Conservation (phyloP, 2,113 vertebrate species). For the Miniopterus natalensis region DNA sequence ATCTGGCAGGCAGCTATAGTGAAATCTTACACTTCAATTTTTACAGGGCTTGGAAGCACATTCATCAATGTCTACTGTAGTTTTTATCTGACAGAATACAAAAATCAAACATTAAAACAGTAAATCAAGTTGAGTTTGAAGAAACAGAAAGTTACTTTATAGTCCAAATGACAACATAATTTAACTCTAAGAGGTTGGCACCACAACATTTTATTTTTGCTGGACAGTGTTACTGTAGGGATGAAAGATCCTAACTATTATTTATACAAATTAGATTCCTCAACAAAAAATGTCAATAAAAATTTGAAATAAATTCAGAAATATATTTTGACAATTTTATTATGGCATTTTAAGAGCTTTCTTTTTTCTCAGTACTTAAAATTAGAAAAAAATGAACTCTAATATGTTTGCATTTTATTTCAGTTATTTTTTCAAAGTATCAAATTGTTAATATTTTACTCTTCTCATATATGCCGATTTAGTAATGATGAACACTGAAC, state of each 20-base stretch:
- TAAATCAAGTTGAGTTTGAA: constrained; percentile 83
- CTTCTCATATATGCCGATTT: neutral
- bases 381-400: neutral
- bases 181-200: constrained; percentile 76
- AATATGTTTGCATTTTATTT: neutral
- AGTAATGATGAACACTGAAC: neutral
- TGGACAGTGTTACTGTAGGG: constrained; percentile 75
- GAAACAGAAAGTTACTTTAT: constrained; percentile 82
- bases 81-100: constrained; percentile 90
- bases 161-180: constrained; percentile 81
- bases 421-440: neutral
- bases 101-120: constrained; percentile 85
- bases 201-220: constrained; percentile 71
- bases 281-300: constrained; percentile 17
- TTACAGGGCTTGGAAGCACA: constrained; percentile 87
- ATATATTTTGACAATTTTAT: neutral
- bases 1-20: constrained; percentile 87
- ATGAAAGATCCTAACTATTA: constrained; percentile 65
- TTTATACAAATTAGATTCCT: constrained; percentile 74
- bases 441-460: neutral
- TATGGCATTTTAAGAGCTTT: neutral
- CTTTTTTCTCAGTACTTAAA: neutral
- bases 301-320: constrained; percentile 46
- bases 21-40: constrained; percentile 87
- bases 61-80: constrained; percentile 85